A percentile compares a stretch with the other conserved stretches of the same genome.
Evolutionary conservation across 2,888 invertebrate genomes (phyloP).

Genomic region (Mythimna pallens): DNA sequence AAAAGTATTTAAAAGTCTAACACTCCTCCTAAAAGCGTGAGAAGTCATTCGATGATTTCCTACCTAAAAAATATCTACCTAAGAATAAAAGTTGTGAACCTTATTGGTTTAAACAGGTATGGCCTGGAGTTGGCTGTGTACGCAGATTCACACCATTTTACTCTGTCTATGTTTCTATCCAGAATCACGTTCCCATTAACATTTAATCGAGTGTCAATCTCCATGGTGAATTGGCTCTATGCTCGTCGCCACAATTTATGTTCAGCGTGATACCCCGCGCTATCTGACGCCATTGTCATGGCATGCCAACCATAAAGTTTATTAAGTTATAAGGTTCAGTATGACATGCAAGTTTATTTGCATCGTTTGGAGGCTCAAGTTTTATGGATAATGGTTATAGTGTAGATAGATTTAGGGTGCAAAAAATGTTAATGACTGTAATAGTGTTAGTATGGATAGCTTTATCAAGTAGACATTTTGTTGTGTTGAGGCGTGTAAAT

Average conservation of each 20-base stretch:
- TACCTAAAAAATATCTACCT: too few species aligned
- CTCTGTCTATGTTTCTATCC: background rate
- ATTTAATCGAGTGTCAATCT: constrained; percentile 56
- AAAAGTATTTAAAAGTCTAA: too few species aligned
- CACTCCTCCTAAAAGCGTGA: too few species aligned
- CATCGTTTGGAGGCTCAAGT: constrained; percentile 15
- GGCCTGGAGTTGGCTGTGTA: too few species aligned
- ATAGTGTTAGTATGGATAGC: background rate
- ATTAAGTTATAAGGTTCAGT: constrained; percentile 49
- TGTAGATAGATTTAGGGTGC: background rate
- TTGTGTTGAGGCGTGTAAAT: background rate
- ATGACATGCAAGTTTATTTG: constrained; percentile 21
- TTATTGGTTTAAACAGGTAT: too few species aligned
- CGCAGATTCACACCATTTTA: background rate
- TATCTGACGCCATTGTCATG: constrained; percentile 51
- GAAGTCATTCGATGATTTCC: too few species aligned
- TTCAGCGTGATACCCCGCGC: constrained; percentile 30
- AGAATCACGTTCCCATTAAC: background rate
- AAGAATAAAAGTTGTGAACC: too few species aligned
- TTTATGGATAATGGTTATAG: constrained; percentile 11
- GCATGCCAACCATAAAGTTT: constrained; percentile 45
- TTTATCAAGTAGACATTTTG: background rate
- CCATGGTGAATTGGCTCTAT: constrained; percentile 38
- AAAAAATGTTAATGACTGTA: constrained; percentile 9
- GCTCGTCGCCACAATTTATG: constrained; percentile 43